Conservation (phyloP, 2,113 vertebrate species). For the Cardinalis cardinalis region DNA sequence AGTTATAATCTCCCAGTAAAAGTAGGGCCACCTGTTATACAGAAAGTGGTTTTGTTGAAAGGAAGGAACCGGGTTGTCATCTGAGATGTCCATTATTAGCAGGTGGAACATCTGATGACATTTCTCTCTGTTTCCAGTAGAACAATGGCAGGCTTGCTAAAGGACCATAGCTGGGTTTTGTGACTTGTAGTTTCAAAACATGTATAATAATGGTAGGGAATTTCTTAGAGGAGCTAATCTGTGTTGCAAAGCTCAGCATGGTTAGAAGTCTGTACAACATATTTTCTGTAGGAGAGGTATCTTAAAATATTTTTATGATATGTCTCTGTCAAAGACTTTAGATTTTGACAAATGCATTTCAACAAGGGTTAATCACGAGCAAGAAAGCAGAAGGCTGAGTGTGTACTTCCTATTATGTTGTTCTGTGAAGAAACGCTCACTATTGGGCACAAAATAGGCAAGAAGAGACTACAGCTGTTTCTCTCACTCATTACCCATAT, state of each 20-base stretch:
- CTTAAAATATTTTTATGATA: neutral
- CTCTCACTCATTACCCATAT: neutral
- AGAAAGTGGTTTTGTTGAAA: neutral
- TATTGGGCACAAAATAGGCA: neutral
- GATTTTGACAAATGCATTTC: neutral
- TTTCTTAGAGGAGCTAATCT: neutral
- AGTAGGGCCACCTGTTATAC: neutral
- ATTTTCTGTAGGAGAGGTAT: neutral
- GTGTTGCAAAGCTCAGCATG: neutral
- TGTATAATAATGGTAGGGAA: neutral
- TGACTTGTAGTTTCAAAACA: neutral
- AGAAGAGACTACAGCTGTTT: neutral
- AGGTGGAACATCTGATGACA: neutral
- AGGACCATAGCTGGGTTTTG: neutral
- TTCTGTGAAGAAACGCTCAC: neutral
- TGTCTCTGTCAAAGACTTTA: neutral
- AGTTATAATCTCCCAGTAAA: neutral
- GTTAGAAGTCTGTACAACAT: neutral
- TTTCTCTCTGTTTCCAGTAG: neutral
- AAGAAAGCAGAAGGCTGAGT: neutral
- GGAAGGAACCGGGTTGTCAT: neutral
- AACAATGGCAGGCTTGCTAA: neutral
- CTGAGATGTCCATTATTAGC: neutral
- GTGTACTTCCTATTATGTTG: accelerated
- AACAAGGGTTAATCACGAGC: neutral